phyloP scores from a whole-genome alignment of 2,797 vertebrate species.

The Distichodus sexfasciatus region DNA sequence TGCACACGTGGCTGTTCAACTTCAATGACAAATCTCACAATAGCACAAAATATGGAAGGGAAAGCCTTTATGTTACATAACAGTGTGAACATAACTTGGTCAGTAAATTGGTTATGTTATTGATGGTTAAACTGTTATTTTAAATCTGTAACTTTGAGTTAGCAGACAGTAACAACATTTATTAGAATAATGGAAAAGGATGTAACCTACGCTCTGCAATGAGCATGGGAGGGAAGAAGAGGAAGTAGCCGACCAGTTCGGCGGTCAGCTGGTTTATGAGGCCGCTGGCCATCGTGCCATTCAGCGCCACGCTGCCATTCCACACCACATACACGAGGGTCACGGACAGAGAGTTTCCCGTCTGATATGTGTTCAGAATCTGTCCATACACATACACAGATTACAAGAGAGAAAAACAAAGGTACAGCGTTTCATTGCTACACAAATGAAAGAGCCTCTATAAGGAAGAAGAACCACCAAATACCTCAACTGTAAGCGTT shows the following conservation, averaged over 20 bases:
- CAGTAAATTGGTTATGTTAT: too few relatives aligned
- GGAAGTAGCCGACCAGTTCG: slow-evolving; percentile 95
- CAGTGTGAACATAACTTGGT: too few relatives aligned
- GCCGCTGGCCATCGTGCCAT: slow-evolving; percentile 87
- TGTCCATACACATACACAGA: slow-evolving; percentile 57
- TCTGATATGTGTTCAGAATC: slow-evolving; percentile 87
- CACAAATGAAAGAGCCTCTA: too few relatives aligned
- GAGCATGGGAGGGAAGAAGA: slow-evolving; percentile 91
- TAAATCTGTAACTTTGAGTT: too few relatives aligned
- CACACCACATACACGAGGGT: slow-evolving; percentile 90
- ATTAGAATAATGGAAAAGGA: too few relatives aligned
- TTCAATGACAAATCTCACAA: too few relatives aligned
- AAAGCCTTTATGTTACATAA: too few relatives aligned
- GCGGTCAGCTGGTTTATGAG: slow-evolving; percentile 93
- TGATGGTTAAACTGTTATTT: too few relatives aligned
- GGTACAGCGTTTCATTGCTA: too few relatives aligned
- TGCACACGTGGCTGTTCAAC: too few relatives aligned
- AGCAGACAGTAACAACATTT: too few relatives aligned
- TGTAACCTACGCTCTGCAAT: slow-evolving; percentile 92
- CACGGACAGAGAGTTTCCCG: slow-evolving; percentile 79
- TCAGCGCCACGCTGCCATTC: slow-evolving; percentile 84
- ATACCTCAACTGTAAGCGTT: slow-evolving; percentile 89
- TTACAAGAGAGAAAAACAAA: neutral
- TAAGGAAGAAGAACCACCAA: slow-evolving; percentile 29
- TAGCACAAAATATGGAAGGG: too few relatives aligned